Percentiles rank a stretch among this genome's conserved stretches.
Conservation (phyloP, 2,888 invertebrate species). For the Petrolisthes manimaculis region DNA sequence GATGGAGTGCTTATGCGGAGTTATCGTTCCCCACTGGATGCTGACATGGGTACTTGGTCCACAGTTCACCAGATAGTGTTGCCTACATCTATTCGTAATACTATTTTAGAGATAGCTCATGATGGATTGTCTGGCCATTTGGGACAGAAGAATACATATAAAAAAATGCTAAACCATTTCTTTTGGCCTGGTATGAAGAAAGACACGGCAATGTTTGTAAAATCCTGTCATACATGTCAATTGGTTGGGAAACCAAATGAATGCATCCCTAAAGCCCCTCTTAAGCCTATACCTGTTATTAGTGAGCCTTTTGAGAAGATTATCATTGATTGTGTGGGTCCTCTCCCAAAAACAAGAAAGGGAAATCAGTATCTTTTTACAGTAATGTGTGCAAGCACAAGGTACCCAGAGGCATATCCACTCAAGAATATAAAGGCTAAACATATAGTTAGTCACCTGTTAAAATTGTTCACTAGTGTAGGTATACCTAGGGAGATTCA, state of each 20-base stretch:
- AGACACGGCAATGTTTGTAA: background rate
- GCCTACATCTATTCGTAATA: background rate
- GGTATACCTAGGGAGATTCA: slow-evolving; percentile 16
- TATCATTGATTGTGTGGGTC: slow-evolving; percentile 15
- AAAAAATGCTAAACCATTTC: background rate
- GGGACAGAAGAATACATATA: background rate
- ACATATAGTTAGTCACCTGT: background rate
- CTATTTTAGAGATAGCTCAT: background rate
- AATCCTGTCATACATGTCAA: slow-evolving; percentile 15
- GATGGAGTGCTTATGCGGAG: background rate
- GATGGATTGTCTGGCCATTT: background rate
- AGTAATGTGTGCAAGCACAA: background rate
- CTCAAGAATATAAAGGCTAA: background rate
- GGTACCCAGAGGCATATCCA: slow-evolving; percentile 17
- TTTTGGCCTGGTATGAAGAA: slow-evolving; percentile 21
- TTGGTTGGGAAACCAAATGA: slow-evolving; percentile 12
- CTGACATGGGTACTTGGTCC: background rate
- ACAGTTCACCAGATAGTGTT: background rate
- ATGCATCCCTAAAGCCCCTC: background rate
- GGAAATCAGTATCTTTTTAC: background rate
- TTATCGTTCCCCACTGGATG: background rate
- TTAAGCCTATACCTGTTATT: background rate
- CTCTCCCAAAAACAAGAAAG: background rate
- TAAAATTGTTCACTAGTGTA: background rate
- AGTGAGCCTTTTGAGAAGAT: slow-evolving; percentile 11